These are phyloP conservation scores for Calosoma granatense DNA, from an alignment of 1,140 invertebrate genomes.

Conservation along the genomic window DNA sequence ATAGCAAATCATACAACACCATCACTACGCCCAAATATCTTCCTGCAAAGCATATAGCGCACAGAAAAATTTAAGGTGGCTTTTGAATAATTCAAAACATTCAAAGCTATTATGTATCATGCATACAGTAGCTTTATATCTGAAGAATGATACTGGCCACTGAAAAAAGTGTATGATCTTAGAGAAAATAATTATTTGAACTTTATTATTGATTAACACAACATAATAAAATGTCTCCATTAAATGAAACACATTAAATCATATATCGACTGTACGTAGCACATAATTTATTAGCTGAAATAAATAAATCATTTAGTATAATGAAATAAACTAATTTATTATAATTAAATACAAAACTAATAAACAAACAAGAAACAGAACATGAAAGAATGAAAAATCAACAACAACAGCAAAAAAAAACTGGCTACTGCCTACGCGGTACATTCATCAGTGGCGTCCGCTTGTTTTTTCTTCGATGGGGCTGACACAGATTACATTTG, in stretches of 20 bases:
- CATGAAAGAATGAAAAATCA: too few relatives aligned
- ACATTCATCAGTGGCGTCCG: not conserved
- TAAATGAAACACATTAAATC: too few relatives aligned
- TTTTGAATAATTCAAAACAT: not conserved
- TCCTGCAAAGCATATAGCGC: not conserved
- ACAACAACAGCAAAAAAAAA: too few relatives aligned
- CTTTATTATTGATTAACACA: too few relatives aligned
- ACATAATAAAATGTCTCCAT: too few relatives aligned
- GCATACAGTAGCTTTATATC: not conserved
- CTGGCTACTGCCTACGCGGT: too few relatives aligned
- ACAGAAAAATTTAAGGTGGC: not conserved
- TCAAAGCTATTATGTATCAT: not conserved
- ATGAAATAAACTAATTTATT: not conserved
- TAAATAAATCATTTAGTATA: too few relatives aligned
- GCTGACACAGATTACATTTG: not conserved
- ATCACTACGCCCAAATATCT: not conserved
- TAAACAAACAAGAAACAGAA: too few relatives aligned
- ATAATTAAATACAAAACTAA: not conserved
- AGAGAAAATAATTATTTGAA: too few relatives aligned
- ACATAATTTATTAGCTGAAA: too few relatives aligned
- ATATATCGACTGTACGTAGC: too few relatives aligned
- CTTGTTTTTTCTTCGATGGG: not conserved
- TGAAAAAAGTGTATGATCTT: too few relatives aligned
- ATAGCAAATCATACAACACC: not conserved
- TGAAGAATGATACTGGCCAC: not conserved